Conservation (phyloP, 2,113 vertebrate genomes). For the Thamnaconus septentrionalis region DNA sequence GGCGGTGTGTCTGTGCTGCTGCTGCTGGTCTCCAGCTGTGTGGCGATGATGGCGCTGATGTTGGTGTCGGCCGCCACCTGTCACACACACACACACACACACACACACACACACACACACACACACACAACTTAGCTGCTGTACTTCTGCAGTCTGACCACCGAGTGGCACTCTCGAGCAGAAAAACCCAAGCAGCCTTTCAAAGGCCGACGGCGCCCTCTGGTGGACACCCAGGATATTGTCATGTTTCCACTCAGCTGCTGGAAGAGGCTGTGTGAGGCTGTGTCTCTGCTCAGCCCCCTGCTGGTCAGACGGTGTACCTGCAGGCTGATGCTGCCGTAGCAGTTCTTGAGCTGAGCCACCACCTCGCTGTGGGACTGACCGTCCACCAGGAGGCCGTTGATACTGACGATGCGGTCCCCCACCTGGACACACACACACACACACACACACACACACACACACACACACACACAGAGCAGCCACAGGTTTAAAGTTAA, state of each 20-base stretch:
- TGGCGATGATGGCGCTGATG: conserved; percentile 89
- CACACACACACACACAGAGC: conserved; percentile 76
- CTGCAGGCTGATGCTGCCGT: conserved; percentile 88
- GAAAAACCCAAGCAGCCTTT: too few species aligned
- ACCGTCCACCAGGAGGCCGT: conserved; percentile 85
- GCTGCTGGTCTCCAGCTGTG: conserved; percentile 85
- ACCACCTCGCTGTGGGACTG: conserved; percentile 89
- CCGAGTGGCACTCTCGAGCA: too few species aligned
- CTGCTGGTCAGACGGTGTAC: conserved; percentile 53
- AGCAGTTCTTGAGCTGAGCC: conserved; percentile 91
- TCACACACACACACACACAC: conserved; percentile 18
- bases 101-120: conserved; percentile 4
- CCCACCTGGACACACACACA: conserved; percentile 81
- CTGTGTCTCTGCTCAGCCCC: background rate
- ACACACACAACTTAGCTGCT: conserved; percentile 1
- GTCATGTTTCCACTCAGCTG: too few species aligned
- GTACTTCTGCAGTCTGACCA: too few species aligned
- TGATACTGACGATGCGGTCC: conserved; percentile 94
- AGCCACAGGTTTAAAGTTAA: too few species aligned
- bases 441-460: conserved; percentile 4
- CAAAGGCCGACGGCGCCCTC: too few species aligned
- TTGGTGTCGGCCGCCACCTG: conserved; percentile 95
- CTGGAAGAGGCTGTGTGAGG: background rate
- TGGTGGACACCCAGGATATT: too few species aligned
- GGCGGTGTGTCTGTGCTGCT: conserved; percentile 68